phyloP scores from a whole-genome alignment of 2,113 vertebrate genomes.

The Gnathochromis pfefferi region DNA sequence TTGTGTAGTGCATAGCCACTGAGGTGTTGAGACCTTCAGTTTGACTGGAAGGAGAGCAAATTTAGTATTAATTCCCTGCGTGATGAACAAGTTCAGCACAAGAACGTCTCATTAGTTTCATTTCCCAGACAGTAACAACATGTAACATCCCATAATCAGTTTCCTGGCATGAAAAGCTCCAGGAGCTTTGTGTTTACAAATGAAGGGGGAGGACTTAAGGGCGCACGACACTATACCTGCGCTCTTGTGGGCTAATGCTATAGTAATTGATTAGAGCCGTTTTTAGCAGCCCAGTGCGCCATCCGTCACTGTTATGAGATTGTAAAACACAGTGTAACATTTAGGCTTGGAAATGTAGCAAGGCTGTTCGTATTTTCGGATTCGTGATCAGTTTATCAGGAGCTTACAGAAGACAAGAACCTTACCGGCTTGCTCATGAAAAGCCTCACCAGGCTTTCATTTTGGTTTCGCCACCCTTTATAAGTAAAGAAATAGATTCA shows the following conservation, averaged over 20 bases:
- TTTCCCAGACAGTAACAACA: not conserved
- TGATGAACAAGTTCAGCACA: not conserved
- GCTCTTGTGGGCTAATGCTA: not conserved
- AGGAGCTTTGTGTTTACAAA: not conserved
- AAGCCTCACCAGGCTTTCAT: slow-evolving; percentile 41
- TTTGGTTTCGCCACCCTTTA: not conserved
- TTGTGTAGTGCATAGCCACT: not conserved
- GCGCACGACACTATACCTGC: not conserved
- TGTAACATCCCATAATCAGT: not conserved
- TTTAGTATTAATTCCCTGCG: not conserved
- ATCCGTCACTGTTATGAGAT: not conserved
- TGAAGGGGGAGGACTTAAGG: not conserved
- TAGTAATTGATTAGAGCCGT: not conserved
- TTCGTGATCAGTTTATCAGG: not conserved
- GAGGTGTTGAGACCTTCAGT: not conserved
- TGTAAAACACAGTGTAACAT: not conserved
- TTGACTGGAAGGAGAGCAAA: not conserved
- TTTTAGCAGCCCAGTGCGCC: not conserved
- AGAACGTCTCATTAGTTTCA: not conserved
- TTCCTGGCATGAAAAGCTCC: not conserved
- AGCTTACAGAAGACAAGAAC: not conserved
- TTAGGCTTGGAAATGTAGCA: not conserved
- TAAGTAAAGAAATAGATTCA: not conserved
- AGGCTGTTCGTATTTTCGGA: not conserved
- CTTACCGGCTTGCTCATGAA: slow-evolving; percentile 59